A percentile compares a stretch with the other conserved stretches of the same genome.
Conservation (phyloP, 2,113 vertebrate genomes). For the Cryptomyrus ogoouensis region DNA sequence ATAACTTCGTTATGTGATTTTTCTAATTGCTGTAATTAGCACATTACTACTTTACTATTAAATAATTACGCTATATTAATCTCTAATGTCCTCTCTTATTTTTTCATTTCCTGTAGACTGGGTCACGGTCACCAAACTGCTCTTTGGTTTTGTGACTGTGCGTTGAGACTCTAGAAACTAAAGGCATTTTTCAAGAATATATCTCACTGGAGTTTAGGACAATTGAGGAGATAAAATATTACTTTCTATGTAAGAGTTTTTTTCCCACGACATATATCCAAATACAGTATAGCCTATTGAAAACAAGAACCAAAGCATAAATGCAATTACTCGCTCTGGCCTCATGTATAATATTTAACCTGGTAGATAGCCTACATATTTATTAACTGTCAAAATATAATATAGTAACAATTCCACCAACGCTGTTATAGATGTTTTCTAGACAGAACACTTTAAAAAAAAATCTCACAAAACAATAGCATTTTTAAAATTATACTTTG, state of each 20-base stretch:
- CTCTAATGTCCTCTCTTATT: constrained; percentile 43
- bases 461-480: neutral
- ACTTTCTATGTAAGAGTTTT: neutral
- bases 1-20: neutral
- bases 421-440: neutral
- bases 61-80: constrained; percentile 45
- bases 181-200: constrained; percentile 31
- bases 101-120: constrained; percentile 47
- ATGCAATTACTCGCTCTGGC: neutral
- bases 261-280: neutral
- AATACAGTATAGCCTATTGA: neutral
- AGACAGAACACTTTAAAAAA: neutral
- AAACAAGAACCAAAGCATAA: neutral
- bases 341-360: neutral
- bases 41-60: constrained; percentile 27
- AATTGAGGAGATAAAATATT: constrained; percentile 34
- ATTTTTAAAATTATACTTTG: neutral
- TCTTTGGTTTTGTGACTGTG: constrained; percentile 46
- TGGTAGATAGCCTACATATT: neutral
- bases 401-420: neutral
- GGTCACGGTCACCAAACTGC: constrained; percentile 37
- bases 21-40: constrained; percentile 5
- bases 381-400: neutral
- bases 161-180: constrained; percentile 37
- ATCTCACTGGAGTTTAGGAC: constrained; percentile 39